Conservation (phyloP, 2,113 vertebrate species). For the Plotosus lineatus region DNA sequence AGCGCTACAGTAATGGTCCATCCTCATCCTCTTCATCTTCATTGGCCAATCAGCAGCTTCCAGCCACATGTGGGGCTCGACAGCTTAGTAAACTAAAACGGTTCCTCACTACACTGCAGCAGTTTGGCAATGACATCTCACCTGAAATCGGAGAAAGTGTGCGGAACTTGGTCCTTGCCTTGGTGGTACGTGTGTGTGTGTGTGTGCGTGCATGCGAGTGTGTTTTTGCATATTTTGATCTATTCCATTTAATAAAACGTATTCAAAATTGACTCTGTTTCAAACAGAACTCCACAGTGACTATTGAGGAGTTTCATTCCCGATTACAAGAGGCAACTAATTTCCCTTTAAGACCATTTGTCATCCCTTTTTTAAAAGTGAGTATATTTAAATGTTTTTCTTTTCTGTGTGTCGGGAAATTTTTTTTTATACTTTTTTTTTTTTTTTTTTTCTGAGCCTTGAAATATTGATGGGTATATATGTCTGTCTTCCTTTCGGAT, state of each 20-base stretch:
- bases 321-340: conserved; percentile 98
- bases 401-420: no score
- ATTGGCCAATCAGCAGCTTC: conserved; percentile 94
- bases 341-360: conserved; percentile 94
- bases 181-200: conserved; percentile 78
- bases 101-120: conserved; percentile 96
- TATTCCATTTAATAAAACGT: not conserved
- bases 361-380: conserved; percentile 99
- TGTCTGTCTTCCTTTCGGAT: no score
- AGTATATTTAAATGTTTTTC: conserved; percentile 6
- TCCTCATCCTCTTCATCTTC: conserved; percentile 96
- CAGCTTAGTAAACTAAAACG: conserved; percentile 99
- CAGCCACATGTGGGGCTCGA: conserved; percentile 93
- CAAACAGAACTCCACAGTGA: conserved; percentile 91
- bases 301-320: conserved; percentile 97
- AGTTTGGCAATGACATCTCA: conserved; percentile 98
- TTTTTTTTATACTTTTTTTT: not conserved
- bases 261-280: not conserved
- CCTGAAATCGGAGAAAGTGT: conserved; percentile 98
- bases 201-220: not conserved
- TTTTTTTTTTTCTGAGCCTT: not conserved
- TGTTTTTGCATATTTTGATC: no score
- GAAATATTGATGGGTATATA: not conserved
- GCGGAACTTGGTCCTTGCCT: conserved; percentile 88
- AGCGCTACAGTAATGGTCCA: conserved; percentile 93